A percentile compares a stretch with the other conserved stretches of the same genome.
Evolutionary conservation across 2,113 vertebrate genomes (phyloP).

Genomic region (Nymphicus hollandicus): DNA sequence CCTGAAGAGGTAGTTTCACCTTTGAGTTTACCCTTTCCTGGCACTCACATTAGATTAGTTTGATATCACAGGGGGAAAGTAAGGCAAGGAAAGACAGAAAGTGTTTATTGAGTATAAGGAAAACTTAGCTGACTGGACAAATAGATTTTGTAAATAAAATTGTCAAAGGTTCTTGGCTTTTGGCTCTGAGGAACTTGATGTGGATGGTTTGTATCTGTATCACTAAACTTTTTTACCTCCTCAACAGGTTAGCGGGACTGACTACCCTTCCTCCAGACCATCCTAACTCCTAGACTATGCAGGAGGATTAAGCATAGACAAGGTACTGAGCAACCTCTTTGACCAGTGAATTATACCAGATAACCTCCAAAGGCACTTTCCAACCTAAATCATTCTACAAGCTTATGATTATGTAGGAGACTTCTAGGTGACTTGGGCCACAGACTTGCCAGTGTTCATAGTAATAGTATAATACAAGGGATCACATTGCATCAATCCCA

Average conservation of each 20-base stretch:
- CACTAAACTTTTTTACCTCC: neutral
- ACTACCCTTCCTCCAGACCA: neutral
- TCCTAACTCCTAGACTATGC: neutral
- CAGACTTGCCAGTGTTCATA: too few relatives aligned
- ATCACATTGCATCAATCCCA: accelerated
- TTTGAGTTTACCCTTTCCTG: neutral
- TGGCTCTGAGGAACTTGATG: neutral
- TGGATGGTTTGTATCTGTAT: neutral
- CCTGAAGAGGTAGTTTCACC: neutral
- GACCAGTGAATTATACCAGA: neutral
- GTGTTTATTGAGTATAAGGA: neutral
- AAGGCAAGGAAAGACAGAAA: neutral
- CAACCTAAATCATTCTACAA: neutral
- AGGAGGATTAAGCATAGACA: neutral
- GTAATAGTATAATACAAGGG: neutral
- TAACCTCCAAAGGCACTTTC: neutral
- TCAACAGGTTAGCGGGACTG: neutral
- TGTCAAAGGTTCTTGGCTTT: neutral
- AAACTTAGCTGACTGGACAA: neutral
- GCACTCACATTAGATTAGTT: neutral
- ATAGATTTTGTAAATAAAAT: neutral
- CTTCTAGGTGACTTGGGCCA: neutral
- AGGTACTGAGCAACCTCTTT: neutral
- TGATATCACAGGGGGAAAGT: neutral
- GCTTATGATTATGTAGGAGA: neutral